Evolutionary conservation across 2,888 invertebrate genomes (phyloP).

Genomic region (Thereva nobilitata): DNA sequence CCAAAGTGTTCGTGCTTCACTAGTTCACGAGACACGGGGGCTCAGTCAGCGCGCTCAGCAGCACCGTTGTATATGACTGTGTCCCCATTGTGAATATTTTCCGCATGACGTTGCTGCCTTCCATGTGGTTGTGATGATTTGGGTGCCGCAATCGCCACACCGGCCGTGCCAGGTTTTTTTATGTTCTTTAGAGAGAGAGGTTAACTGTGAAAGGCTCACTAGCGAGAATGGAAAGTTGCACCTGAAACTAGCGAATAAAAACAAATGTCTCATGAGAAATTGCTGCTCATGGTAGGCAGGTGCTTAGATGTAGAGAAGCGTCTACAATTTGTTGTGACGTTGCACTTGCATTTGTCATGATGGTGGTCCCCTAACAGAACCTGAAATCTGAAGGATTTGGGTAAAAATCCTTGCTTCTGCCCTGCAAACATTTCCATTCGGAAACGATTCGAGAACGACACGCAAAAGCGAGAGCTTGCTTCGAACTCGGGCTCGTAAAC

Average conservation of each 20-base stretch:
- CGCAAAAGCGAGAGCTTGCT: too few species aligned
- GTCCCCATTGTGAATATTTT: constrained; percentile 16
- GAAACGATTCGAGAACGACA: too few species aligned
- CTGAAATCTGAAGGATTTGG: too few species aligned
- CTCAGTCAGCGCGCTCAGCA: too few species aligned
- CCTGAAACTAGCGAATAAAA: neutral
- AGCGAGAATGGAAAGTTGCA: constrained; percentile 18
- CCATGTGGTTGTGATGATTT: constrained; percentile 17
- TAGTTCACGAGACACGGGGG: constrained; percentile 1
- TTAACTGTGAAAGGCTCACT: constrained; percentile 28
- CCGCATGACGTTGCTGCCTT: constrained; percentile 10
- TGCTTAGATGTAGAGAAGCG: constrained; percentile 1
- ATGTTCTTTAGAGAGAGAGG: constrained; percentile 1
- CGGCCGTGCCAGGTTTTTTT: constrained; percentile 7
- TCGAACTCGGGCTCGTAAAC: too few species aligned
- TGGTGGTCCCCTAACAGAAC: too few species aligned
- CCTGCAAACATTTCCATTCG: too few species aligned
- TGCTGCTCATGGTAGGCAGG: constrained; percentile 6
- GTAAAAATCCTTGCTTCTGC: too few species aligned
- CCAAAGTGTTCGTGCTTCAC: constrained; percentile 13
- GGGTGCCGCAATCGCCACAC: constrained; percentile 4
- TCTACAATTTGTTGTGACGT: too few species aligned
- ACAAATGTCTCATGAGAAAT: constrained; percentile 3
- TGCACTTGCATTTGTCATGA: too few species aligned
- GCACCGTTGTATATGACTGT: neutral